phyloP scores from a whole-genome alignment of 2,797 vertebrate genomes.

The Anguilla marmorata region DNA sequence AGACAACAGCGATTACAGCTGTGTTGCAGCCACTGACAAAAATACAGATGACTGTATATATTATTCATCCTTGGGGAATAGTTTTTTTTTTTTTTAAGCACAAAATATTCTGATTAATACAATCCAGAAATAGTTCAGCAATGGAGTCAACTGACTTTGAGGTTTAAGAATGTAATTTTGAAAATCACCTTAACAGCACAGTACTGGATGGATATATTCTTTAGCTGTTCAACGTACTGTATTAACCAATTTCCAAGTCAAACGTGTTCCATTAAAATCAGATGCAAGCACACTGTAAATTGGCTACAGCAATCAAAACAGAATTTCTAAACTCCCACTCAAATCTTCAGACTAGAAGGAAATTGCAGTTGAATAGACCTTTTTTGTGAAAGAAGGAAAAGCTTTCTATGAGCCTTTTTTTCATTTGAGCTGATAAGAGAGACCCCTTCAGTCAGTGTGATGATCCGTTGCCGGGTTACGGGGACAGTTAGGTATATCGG shows the following conservation, averaged over 20 bases:
- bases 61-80: not conserved
- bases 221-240: not conserved
- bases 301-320: not conserved
- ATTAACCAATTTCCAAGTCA: not conserved
- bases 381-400: not conserved
- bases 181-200: not conserved
- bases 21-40: not conserved
- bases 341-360: not conserved
- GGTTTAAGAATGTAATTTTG: not conserved
- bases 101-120: not conserved
- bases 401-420: not conserved
- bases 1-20: not conserved
- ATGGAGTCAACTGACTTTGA: not conserved
- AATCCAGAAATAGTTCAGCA: not conserved
- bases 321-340: not conserved
- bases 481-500: slow-evolving; percentile 55
- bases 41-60: not conserved
- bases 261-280: not conserved
- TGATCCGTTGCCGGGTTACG: not conserved
- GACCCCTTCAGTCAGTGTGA: not conserved
- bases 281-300: not conserved
- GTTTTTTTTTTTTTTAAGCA: not conserved
- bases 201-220: not conserved
- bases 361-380: not conserved
- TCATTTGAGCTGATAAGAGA: not conserved